These are phyloP conservation scores for Xenopus borealis DNA, from an alignment of 2,113 vertebrate species.

Conservation along the genomic window DNA sequence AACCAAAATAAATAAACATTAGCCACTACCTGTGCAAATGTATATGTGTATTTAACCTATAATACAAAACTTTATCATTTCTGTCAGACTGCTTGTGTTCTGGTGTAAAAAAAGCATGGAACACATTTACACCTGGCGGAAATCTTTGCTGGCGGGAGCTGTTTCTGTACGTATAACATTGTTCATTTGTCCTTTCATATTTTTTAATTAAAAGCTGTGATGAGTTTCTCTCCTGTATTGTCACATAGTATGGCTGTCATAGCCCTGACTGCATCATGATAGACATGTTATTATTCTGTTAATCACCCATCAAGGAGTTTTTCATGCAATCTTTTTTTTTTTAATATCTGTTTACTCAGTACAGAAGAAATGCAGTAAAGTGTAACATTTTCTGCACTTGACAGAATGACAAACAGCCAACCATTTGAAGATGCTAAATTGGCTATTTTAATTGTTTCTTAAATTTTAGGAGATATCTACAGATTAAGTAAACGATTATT, in stretches of 20 bases:
- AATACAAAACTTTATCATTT: not conserved
- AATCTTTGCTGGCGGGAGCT: constrained; percentile 39
- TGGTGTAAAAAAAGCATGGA: constrained; percentile 25
- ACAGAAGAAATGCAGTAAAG: constrained; percentile 6
- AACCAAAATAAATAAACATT: too few relatives aligned
- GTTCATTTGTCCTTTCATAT: constrained; percentile 37
- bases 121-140: constrained; percentile 41
- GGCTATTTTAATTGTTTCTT: too few relatives aligned
- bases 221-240: constrained; percentile 30
- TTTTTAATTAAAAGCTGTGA: constrained; percentile 45
- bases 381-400: constrained; percentile 2
- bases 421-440: too few relatives aligned
- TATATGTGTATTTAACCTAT: not conserved
- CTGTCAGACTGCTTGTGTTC: constrained; percentile 10
- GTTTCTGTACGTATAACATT: constrained; percentile 27
- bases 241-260: constrained; percentile 29
- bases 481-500: too few relatives aligned
- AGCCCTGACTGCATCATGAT: constrained; percentile 24
- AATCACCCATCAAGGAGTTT: constrained; percentile 35
- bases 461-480: too few relatives aligned
- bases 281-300: constrained; percentile 39
- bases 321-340: constrained; percentile 15
- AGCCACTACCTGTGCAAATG: not conserved
- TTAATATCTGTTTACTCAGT: constrained; percentile 21
- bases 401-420: not conserved